Percentiles rank a stretch among this genome's conserved stretches.
Conservation (phyloP, 2,888 invertebrate species). For the Melinaea marsaeus region DNA sequence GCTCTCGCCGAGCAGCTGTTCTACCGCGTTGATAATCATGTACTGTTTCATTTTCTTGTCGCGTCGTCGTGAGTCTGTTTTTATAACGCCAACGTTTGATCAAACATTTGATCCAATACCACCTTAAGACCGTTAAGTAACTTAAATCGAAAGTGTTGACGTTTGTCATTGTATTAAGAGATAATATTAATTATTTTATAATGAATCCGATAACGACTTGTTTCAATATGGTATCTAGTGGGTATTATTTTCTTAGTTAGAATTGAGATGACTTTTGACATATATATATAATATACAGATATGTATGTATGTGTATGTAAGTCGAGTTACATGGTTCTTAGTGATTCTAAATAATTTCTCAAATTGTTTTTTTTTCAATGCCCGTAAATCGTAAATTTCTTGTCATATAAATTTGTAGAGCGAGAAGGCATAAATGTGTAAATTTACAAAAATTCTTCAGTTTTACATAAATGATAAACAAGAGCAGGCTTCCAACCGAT, state of each 20-base stretch:
- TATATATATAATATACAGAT: not conserved
- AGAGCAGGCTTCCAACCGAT: no score
- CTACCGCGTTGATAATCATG: constrained; percentile 60
- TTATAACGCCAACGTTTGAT: constrained; percentile 42
- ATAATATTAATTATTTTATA: not conserved
- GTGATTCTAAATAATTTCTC: no score
- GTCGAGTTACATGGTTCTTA: not conserved
- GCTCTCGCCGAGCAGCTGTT: constrained; percentile 55
- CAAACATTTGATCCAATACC: constrained; percentile 35
- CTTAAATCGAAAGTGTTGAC: constrained; percentile 9
- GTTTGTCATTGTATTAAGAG: not conserved
- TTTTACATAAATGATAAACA: no score
- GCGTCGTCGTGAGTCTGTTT: constrained; percentile 41
- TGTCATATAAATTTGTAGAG: no score
- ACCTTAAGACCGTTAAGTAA: constrained; percentile 29
- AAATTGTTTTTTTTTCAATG: not conserved
- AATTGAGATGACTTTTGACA: not conserved
- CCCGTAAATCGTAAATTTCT: no score
- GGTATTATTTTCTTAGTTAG: not conserved
- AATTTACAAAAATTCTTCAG: no score
- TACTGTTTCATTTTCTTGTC: constrained; percentile 61
- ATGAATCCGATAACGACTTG: not conserved
- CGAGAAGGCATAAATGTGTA: no score
- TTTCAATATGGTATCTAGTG: not conserved
- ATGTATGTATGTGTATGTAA: not conserved